Conservation (phyloP, 1,140 invertebrate species). For the Zaprionus inermis region DNA sequence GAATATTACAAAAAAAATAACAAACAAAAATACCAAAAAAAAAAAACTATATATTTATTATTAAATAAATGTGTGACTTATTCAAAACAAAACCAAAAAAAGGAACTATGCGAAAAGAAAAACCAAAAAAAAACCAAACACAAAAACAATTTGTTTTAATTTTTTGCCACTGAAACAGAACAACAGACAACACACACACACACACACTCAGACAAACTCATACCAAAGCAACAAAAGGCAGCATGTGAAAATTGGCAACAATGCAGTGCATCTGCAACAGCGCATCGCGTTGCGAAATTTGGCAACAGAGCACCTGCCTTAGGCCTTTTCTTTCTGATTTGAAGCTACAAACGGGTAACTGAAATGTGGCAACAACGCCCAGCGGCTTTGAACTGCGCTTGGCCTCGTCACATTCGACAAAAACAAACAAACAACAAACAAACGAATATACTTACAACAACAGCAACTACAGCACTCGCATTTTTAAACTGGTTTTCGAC, state of each 20-base stretch:
- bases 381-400: slow-evolving; percentile 27
- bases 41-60: slow-evolving; percentile 65
- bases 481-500: slow-evolving; percentile 49
- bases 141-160: slow-evolving; percentile 67
- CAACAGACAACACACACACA: neutral
- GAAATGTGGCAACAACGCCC: slow-evolving; percentile 41
- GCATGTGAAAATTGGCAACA: slow-evolving; percentile 36
- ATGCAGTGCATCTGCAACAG: slow-evolving; percentile 9
- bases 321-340: neutral
- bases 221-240: slow-evolving; percentile 1
- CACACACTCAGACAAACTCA: slow-evolving; percentile 6
- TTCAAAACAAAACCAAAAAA: slow-evolving; percentile 63
- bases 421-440: slow-evolving; percentile 16
- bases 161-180: slow-evolving; percentile 30
- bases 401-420: slow-evolving; percentile 10
- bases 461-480: slow-evolving; percentile 75
- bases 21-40: slow-evolving; percentile 29
- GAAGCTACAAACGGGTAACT: slow-evolving; percentile 38
- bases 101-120: slow-evolving; percentile 60
- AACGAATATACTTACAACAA: slow-evolving; percentile 12
- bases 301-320: slow-evolving; percentile 19
- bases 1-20: slow-evolving; percentile 40
- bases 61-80: slow-evolving; percentile 79
- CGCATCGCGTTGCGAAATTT: slow-evolving; percentile 8
- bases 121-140: slow-evolving; percentile 39